Evolutionary conservation across 2,888 invertebrate genomes (phyloP).

Genomic region (Listrodromus nycthemerus): DNA sequence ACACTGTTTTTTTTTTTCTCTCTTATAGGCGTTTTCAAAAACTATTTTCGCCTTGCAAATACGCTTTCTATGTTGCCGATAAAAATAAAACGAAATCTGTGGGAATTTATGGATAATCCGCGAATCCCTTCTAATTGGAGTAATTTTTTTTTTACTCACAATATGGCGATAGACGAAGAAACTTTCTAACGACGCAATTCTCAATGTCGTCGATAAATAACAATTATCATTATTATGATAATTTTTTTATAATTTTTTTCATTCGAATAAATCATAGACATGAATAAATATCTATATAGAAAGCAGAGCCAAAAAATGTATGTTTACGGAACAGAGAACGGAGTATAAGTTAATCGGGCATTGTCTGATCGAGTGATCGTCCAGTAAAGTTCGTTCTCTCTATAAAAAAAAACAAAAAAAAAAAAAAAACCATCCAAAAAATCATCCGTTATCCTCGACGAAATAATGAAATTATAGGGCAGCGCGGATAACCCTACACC

Average conservation of each 20-base stretch:
- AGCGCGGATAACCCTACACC: not conserved
- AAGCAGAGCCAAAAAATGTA: not conserved
- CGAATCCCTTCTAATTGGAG: not conserved
- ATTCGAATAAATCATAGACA: not conserved
- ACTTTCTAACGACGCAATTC: not conserved
- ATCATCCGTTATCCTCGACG: slow-evolving; percentile 1
- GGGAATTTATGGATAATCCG: not conserved
- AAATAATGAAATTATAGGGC: slow-evolving; percentile 23
- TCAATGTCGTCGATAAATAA: too few species aligned
- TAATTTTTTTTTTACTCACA: not conserved
- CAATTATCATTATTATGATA: too few species aligned
- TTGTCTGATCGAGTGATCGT: slow-evolving; percentile 30
- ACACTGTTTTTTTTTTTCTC: not conserved
- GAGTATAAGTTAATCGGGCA: slow-evolving; percentile 16
- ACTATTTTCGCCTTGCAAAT: not conserved
- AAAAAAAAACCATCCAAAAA: not conserved
- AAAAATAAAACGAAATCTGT: not conserved
- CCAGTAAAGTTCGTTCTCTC: not conserved
- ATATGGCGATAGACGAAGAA: not conserved
- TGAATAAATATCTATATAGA: not conserved
- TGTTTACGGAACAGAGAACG: not conserved
- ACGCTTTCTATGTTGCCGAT: not conserved
- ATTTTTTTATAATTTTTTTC: too few species aligned
- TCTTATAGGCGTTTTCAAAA: too few species aligned
- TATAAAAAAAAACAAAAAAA: not conserved